Evolutionary conservation across 2,888 invertebrate species (phyloP).

Genomic region (Tinea semifulvella): DNA sequence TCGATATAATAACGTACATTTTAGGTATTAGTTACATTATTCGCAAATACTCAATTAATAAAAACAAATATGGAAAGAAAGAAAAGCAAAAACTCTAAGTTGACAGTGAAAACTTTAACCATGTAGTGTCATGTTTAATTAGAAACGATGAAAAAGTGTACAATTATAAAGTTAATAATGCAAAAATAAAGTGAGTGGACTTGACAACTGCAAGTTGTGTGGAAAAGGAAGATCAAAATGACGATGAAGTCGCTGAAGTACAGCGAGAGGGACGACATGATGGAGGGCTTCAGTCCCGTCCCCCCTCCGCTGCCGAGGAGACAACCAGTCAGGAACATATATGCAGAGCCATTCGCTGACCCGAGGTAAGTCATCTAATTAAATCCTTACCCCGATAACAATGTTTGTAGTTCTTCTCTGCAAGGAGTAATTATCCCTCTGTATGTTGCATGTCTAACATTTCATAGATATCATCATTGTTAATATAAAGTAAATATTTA

Average conservation of each 20-base stretch:
- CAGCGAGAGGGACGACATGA: conserved; percentile 63
- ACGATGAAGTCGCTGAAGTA: conserved; percentile 70
- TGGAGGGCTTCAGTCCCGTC: conserved; percentile 65
- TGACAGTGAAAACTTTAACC: conserved; percentile 15
- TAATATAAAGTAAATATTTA: too few relatives aligned
- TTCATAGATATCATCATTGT: too few relatives aligned
- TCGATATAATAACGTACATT: neutral
- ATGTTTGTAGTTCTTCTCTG: too few relatives aligned
- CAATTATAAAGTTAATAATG: conserved; percentile 28
- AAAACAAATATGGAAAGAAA: conserved; percentile 10
- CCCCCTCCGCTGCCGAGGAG: conserved; percentile 71
- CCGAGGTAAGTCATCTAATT: conserved; percentile 51
- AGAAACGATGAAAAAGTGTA: conserved; percentile 32
- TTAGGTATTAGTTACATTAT: neutral
- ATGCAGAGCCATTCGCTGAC: conserved; percentile 73
- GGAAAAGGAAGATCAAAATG: conserved; percentile 44
- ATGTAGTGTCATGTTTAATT: conserved; percentile 54
- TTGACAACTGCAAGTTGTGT: conserved; percentile 19
- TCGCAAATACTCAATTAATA: neutral
- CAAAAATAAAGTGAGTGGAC: conserved; percentile 49
- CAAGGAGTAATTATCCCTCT: too few relatives aligned
- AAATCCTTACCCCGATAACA: too few relatives aligned
- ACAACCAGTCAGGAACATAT: conserved; percentile 71
- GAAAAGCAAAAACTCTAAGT: conserved; percentile 2
- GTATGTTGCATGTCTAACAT: too few relatives aligned